phyloP scores from a whole-genome alignment of 2,113 vertebrate species.

The Salvator merianae region DNA sequence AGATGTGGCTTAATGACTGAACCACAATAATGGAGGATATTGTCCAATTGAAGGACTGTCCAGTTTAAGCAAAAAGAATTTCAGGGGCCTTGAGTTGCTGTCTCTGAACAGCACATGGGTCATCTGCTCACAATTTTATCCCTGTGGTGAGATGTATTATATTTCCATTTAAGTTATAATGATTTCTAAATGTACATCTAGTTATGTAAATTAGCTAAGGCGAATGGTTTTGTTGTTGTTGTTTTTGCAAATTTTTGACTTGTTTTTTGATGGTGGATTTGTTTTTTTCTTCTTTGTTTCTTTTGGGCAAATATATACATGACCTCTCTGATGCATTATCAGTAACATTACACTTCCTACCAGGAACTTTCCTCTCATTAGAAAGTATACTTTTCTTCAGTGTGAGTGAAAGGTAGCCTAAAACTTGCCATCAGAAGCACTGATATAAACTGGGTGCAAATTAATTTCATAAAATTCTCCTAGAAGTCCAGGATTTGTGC shows the following conservation, averaged over 20 bases:
- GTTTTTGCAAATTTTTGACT: not conserved
- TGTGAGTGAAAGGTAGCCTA: constrained; percentile 29
- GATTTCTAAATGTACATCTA: too few species aligned
- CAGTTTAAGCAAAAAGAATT: too few species aligned
- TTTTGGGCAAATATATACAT: not conserved
- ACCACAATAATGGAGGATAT: too few species aligned
- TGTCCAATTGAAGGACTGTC: too few species aligned
- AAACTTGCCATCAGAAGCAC: constrained; percentile 5
- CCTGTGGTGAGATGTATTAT: not conserved
- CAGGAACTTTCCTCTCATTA: constrained; percentile 5
- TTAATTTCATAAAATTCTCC: constrained; percentile 4
- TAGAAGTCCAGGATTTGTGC: not conserved
- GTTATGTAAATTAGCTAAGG: not conserved
- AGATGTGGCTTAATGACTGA: too few species aligned
- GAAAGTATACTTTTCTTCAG: constrained; percentile 11
- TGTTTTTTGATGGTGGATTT: too few species aligned
- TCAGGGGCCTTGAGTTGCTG: too few species aligned
- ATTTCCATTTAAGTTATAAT: not conserved
- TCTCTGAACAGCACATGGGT: too few species aligned
- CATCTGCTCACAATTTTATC: not conserved
- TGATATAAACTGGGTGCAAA: constrained; percentile 2
- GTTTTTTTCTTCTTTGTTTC: too few species aligned
- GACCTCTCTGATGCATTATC: not conserved
- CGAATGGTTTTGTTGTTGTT: too few species aligned
- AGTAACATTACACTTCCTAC: not conserved